Conservation (phyloP, 1,140 invertebrate genomes). For the Cataglyphis hispanica region DNA sequence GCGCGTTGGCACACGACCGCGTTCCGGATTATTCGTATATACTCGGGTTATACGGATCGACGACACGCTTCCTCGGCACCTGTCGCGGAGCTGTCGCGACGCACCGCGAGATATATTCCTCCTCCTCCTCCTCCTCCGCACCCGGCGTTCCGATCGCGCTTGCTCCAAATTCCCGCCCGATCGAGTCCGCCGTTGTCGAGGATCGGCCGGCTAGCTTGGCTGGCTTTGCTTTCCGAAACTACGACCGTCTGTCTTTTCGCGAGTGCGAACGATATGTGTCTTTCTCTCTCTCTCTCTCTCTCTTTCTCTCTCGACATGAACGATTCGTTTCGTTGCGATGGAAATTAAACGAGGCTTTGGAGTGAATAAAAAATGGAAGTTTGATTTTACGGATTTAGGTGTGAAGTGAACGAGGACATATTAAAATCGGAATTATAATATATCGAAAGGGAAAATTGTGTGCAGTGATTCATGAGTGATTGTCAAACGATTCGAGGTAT, state of each 20-base stretch:
- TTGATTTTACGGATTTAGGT: not conserved
- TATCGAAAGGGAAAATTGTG: not conserved
- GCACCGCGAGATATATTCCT: not conserved
- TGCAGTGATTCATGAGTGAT: not conserved
- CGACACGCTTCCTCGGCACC: slow-evolving; percentile 43
- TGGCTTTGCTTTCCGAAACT: not conserved
- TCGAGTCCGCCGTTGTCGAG: slow-evolving; percentile 28
- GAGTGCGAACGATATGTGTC: not conserved
- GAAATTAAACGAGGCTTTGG: not conserved
- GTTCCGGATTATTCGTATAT: slow-evolving; percentile 52
- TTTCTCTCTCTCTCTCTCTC: not conserved
- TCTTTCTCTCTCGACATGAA: not conserved
- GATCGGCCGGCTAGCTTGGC: not conserved
- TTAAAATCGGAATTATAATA: not conserved
- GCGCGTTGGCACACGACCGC: slow-evolving; percentile 62
- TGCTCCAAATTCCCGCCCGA: slow-evolving; percentile 36
- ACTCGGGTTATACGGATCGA: not conserved
- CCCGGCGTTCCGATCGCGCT: slow-evolving; percentile 34
- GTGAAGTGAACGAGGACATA: not conserved
- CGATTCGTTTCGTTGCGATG: too few relatives aligned
- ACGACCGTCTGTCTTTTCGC: slow-evolving; percentile 30
- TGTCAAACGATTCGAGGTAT: not conserved
- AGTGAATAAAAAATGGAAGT: not conserved
- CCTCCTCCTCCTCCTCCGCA: not conserved
- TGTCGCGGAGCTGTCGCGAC: slow-evolving; percentile 31